A percentile compares a stretch with the other conserved stretches of the same genome.
Evolutionary conservation across 2,888 invertebrate species (phyloP).

Genomic region (Atherix ibis): DNA sequence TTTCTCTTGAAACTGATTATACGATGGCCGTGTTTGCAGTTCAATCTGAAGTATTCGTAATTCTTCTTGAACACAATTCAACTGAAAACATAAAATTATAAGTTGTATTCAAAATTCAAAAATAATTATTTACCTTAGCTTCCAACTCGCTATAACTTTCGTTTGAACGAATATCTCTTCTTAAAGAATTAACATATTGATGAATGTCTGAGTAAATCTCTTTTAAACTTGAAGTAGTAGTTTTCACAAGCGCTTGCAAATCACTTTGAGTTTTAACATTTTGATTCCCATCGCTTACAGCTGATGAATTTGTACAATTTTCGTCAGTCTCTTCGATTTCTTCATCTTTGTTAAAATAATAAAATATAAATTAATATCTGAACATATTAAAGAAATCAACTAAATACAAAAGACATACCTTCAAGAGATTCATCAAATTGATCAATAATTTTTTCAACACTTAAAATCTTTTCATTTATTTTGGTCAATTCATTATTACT

Average conservation of each 20-base stretch:
- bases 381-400: no score
- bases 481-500: not conserved
- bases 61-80: slow-evolving; percentile 8
- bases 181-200: slow-evolving; percentile 3
- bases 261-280: slow-evolving; percentile 9
- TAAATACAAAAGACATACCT: no score
- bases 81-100: slow-evolving; percentile 5
- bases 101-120: slow-evolving; percentile 1
- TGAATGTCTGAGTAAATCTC: slow-evolving; percentile 11
- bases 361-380: not conserved
- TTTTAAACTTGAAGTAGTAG: slow-evolving; percentile 7
- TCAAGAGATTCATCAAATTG: no score
- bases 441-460: not conserved
- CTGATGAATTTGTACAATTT: slow-evolving; percentile 12
- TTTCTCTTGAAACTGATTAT: slow-evolving; percentile 11
- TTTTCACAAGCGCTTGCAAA: slow-evolving; percentile 4
- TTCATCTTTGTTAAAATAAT: not conserved
- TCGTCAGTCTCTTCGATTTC: slow-evolving; percentile 8
- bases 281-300: slow-evolving; percentile 15
- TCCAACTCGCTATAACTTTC: slow-evolving; percentile 9
- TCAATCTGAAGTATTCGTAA: slow-evolving; percentile 11
- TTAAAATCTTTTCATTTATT: slow-evolving; percentile 3
- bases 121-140: slow-evolving; percentile 7
- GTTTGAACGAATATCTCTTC: slow-evolving; percentile 1
- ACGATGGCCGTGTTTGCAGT: slow-evolving; percentile 11